Base-by-base conservation (phyloP, 2,888 invertebrate species). In the Gandaritis pyraliata region DNA sequence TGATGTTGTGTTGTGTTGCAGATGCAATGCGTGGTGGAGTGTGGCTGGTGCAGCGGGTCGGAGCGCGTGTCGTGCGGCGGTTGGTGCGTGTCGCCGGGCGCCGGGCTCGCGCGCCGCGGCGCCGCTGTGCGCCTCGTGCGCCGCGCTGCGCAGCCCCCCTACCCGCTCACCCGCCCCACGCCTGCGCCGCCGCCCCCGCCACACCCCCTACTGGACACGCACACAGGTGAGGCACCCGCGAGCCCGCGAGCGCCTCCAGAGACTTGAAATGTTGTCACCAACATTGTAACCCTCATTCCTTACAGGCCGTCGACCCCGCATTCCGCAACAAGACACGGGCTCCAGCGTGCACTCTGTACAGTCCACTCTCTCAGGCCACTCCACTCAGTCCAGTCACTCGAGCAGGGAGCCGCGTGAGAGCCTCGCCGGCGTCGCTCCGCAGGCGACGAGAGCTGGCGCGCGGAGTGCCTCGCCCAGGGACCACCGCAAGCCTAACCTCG, bases 71-170 rank as follows among this genome's bases (percentile, higher is more conserved):
- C 93, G 92, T 74, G 70, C 62, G 69, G 69, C 10, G 75, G 82
- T 73, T 95, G 95, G 50, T 94, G 94, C 56, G 93, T 96, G 60
- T 23, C 80, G 76, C 94, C 95, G 76, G 94, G 94, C 66, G 95
- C 95, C 73, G 95, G 96, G 82, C 49, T 95, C 72, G 83, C 84
- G 72, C 69, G 67, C 62, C 64, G 71, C 58, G 73, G 73, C 41
- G 69, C 54, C 10, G 74, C 70, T 12, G 68, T 81, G 78, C 85
- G 88, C 0, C 76, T 86, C 65, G 72, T 97, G 72, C 93, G 96
- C 29, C 93, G 97, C 64, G 94, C 95, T 38, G 94, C 95, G 72
- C 96, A 96, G 86, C 96, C 97, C 23, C 96, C 97, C 41, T 97
- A 97, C 93, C 97, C 97, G 58, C 89, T 96, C 73, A 95, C 96